Base-by-base conservation (phyloP, 2,113 vertebrate genomes). In the Bubalus kerabau region DNA sequence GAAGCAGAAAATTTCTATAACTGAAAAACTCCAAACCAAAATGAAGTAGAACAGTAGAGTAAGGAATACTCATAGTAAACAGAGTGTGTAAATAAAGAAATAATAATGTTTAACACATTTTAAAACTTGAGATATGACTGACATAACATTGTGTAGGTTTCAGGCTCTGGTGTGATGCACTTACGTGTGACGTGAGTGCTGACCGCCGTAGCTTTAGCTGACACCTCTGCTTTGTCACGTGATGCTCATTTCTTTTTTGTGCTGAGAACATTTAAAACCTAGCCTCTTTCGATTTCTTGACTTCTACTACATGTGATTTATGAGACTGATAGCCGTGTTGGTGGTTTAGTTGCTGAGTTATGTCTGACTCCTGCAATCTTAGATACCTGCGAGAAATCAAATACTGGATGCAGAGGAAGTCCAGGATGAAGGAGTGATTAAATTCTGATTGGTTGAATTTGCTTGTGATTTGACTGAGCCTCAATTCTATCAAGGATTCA, bases 11-110 rank as follows among this genome's bases (percentile, higher is more conserved):
- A 84, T 5, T 40, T 90, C 52, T 76, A 15, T 60, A 60, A 74
- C 36, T 52, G 15, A 71, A 91, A 82, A 91, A 94, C 14, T 36
- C 32, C 87, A 80, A 87, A 82, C 36, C 36, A 56, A 78, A 92
- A 92, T 78, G n/a, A 78, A 92, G 88, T 36, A 56, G 52, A n/a
- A 43, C 1, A 54, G 16, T 50, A 15, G 6, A 56, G 4, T 71
- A 59, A 23, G 52, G 19, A 82, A 67, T 40, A 78, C 5, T 62
- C 46, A 64, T 3, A 32, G 32, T 30, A 85, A 48, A 94, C 74
- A 50, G 32, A 8, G 23, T 10, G 50, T 64, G 36, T 50, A 84
- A 89, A 50, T 60, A 57, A 86, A 46, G 24, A 17, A 56, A 36
- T 26, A 81, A n/a, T 43, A 21, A 28, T n/a, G 26, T 80, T 32